Evolutionary conservation across 2,113 vertebrate genomes (phyloP).

Genomic region (Tapirus terrestris): DNA sequence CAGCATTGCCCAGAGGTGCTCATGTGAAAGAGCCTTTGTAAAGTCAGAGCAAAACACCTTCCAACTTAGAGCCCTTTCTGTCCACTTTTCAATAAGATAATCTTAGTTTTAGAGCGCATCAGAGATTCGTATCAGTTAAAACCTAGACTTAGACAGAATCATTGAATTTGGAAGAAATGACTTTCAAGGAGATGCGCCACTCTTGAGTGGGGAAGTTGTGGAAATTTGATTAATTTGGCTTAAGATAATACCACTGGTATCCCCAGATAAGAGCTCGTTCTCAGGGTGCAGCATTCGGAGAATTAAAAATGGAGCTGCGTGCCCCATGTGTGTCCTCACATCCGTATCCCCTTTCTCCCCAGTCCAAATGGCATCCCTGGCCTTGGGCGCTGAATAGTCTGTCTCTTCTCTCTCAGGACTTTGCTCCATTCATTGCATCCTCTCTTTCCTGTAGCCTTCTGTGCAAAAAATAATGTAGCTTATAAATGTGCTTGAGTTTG

Average conservation of each 20-base stretch:
- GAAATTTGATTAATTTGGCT: background rate
- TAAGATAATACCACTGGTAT: background rate
- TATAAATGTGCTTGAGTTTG: background rate
- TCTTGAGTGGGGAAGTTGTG: background rate
- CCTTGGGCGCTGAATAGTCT: background rate
- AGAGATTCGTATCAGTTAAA: background rate
- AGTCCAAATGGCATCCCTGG: background rate
- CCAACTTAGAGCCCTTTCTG: background rate
- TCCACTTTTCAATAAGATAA: background rate
- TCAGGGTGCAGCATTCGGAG: background rate
- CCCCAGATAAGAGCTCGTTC: background rate
- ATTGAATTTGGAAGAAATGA: background rate
- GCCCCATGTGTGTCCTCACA: too few relatives aligned
- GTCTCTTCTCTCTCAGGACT: background rate
- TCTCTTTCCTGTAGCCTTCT: background rate
- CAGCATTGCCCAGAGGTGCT: background rate
- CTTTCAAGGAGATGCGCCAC: background rate
- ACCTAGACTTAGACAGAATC: background rate
- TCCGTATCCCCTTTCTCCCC: background rate
- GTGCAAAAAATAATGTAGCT: background rate
- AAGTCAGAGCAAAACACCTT: conserved; percentile 12
- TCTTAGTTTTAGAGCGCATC: conserved; percentile 7
- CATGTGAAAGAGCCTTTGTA: background rate
- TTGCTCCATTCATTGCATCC: background rate
- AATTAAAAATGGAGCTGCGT: background rate